These are phyloP conservation scores for Aegithalos caudatus DNA, from an alignment of 2,113 vertebrate species.

Conservation along the genomic window DNA sequence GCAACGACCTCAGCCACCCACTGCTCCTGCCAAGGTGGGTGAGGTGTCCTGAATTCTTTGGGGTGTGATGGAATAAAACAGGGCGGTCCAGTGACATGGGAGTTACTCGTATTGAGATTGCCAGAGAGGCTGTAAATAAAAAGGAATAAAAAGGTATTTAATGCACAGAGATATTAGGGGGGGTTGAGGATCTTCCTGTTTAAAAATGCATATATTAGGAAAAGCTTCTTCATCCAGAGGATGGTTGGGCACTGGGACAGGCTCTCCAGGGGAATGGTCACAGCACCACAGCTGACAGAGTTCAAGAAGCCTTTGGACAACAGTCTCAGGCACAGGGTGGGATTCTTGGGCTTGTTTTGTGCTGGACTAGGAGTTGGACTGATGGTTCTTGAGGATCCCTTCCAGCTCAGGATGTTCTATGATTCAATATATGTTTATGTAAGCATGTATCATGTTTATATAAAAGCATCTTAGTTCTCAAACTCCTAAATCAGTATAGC, in stretches of 20 bases:
- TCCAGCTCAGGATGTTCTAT: neutral
- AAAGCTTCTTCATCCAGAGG: neutral
- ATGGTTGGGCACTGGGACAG: neutral
- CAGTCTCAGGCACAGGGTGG: neutral
- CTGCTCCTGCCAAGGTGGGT: neutral
- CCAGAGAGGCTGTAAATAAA: neutral
- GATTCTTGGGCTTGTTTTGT: neutral
- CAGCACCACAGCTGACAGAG: neutral
- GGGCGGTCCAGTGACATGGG: neutral
- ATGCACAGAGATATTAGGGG: accelerated
- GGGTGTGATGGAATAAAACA: neutral
- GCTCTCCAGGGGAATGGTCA: neutral
- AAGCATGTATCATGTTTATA: accelerated
- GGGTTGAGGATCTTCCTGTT: neutral
- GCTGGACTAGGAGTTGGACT: neutral
- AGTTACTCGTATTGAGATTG: neutral
- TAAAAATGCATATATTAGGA: neutral
- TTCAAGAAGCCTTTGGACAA: neutral
- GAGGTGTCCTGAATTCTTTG: neutral
- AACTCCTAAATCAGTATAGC: neutral
- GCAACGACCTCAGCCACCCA: neutral
- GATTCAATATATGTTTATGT: neutral
- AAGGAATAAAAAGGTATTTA: neutral
- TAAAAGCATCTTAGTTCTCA: neutral
- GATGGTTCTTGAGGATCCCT: neutral